Conservation (phyloP, 2,888 invertebrate genomes). For the Temnothorax unifasciatus region DNA sequence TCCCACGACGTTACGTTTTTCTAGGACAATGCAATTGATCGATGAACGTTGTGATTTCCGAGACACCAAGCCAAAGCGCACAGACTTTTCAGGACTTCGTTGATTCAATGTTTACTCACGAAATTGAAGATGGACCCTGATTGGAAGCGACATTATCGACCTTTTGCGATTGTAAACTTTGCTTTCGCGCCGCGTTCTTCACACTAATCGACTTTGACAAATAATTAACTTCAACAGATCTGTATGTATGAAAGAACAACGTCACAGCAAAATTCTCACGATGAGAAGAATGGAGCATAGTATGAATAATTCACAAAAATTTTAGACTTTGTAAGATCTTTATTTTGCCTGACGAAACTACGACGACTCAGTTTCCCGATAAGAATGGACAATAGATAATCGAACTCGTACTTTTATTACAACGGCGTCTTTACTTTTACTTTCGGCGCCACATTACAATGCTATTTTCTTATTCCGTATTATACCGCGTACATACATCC, state of each 20-base stretch:
- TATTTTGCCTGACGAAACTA: too few relatives aligned
- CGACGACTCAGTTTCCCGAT: too few relatives aligned
- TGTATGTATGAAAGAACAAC: neutral
- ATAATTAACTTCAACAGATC: constrained; percentile 13
- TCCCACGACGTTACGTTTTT: constrained; percentile 15
- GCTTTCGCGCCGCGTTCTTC: constrained; percentile 18
- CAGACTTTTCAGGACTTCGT: constrained; percentile 26
- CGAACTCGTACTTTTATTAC: too few relatives aligned
- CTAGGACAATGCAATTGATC: constrained; percentile 43
- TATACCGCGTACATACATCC: too few relatives aligned
- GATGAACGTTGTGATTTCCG: constrained; percentile 47
- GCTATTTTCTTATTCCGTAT: too few relatives aligned
- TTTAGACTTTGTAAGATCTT: neutral
- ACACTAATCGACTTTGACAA: constrained; percentile 23
- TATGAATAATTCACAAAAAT: neutral
- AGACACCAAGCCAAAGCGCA: constrained; percentile 19
- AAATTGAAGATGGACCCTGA: constrained; percentile 52
- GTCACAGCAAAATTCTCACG: neutral
- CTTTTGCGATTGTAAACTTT: constrained; percentile 5
- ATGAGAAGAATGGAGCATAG: neutral
- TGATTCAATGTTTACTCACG: constrained; percentile 50
- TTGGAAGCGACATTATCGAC: constrained; percentile 34
- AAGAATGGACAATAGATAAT: too few relatives aligned
- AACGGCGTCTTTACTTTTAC: too few relatives aligned
- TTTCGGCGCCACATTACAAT: too few relatives aligned